Percentiles rank a stretch among this genome's conserved stretches.
These are phyloP conservation scores for Acipenser oxyrinchus DNA, from an alignment of 2,797 vertebrate species.

Conservation along the genomic window DNA sequence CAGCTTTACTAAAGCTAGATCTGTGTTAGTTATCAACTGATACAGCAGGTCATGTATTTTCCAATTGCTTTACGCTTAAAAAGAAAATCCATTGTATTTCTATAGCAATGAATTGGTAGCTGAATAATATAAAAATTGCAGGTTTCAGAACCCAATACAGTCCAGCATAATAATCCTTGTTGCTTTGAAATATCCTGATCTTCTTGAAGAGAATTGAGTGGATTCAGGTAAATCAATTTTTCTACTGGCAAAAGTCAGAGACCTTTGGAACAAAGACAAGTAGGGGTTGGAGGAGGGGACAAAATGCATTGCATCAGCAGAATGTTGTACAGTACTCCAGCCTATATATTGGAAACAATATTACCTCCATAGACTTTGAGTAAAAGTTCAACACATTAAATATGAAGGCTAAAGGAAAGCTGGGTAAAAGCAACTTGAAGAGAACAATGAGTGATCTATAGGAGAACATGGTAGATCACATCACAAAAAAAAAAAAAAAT, in stretches of 20 bases:
- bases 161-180: not conserved
- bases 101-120: no score
- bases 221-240: slow-evolving; percentile 9
- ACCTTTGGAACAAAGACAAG: not conserved
- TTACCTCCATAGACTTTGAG: slow-evolving; percentile 23
- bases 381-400: slow-evolving; percentile 34
- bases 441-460: not conserved
- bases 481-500: no score
- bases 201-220: not conserved
- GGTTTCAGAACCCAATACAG: not conserved
- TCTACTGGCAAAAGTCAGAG: not conserved
- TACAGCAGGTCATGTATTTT: no score
- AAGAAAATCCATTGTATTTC: no score
- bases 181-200: slow-evolving; percentile 1
- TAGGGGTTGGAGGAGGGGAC: not conserved
- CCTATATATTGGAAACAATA: slow-evolving; percentile 27
- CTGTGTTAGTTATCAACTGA: no score
- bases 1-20: no score
- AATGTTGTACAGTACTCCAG: slow-evolving; percentile 13
- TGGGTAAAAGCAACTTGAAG: not conserved
- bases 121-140: not conserved
- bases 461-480: not conserved
- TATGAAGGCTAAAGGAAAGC: slow-evolving; percentile 1
- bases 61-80: no score
- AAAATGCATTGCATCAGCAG: slow-evolving; percentile 29